These are phyloP conservation scores for Emmelina monodactyla DNA, from an alignment of 2,888 invertebrate species.

Conservation along the genomic window DNA sequence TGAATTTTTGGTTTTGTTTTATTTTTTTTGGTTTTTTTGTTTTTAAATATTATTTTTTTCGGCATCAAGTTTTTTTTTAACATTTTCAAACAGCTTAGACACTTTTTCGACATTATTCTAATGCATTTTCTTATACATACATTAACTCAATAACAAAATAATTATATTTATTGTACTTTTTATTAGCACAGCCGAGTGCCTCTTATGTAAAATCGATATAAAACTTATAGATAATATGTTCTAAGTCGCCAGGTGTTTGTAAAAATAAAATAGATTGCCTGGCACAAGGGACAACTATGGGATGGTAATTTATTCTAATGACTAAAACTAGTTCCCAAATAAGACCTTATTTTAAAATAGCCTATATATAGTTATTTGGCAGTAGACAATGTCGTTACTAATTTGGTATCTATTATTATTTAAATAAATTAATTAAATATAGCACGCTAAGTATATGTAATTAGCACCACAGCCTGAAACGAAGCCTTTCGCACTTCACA, in stretches of 20 bases:
- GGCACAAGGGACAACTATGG: constrained; percentile 20
- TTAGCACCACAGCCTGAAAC: too few species aligned
- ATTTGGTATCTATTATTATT: too few species aligned
- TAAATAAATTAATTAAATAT: too few species aligned
- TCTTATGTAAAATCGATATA: constrained; percentile 55
- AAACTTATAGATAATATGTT: constrained; percentile 49
- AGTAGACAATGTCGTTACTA: too few species aligned
- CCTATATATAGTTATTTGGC: constrained; percentile 16
- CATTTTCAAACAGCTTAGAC: constrained; percentile 48
- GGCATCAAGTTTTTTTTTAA: constrained; percentile 28
- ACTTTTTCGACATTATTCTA: constrained; percentile 37
- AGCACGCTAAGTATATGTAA: too few species aligned
- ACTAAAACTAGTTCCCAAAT: constrained; percentile 14
- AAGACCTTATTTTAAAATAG: constrained; percentile 26
- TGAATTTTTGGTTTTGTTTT: constrained; percentile 27
- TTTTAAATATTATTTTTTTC: constrained; percentile 32
- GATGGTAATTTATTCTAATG: constrained; percentile 19
- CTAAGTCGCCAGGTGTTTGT: constrained; percentile 35
- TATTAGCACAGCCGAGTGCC: constrained; percentile 45
- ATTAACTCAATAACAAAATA: constrained; percentile 31
- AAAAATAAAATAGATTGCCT: constrained; percentile 22
- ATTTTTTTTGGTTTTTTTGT: constrained; percentile 29
- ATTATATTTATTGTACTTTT: constrained; percentile 63
- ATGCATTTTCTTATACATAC: constrained; percentile 54
- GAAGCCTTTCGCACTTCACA: too few species aligned